Base-by-base conservation (phyloP, 2,113 vertebrate genomes). In the Dipodomys ordii region DNA sequence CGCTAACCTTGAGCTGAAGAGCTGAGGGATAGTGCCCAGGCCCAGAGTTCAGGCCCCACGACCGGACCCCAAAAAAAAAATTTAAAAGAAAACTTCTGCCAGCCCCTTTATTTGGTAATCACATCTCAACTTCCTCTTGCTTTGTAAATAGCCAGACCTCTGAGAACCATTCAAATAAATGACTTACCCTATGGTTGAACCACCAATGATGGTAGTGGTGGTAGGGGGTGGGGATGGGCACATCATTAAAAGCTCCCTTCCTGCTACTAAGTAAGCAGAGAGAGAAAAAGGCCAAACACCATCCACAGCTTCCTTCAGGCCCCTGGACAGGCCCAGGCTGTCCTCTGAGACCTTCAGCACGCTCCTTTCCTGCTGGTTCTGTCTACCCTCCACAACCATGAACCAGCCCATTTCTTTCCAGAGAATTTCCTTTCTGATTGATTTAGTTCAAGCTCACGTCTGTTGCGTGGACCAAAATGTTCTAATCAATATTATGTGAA, bases 371-470 rank as follows among this genome's bases (percentile, higher is more conserved):
- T 72, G 7, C 9, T 46, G 69, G 19, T 84, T 46, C 57, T 49
- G 13, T 27, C 28, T 2, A 44, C 2, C 16, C 6, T 57, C 35
- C 19, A 30, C 18, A 30, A 25, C 57, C 46, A 6, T 32, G 53
- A 74, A 23, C 46, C 49, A 94, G 30, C 39, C 85, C 60, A 15
- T 53, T 88, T 94, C 28, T 90, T 87, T 35, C 57, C 27, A 79
- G 32, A 60, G 83, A 72, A 88, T 88, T 87, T 84, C 32, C 73
- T 73, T 93, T 73, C 35, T 94, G 69, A 93, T 68, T 85, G 86
- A 90, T 74, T 88, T 80, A 87, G 73, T 73, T 72, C 49, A 64
- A 88, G 81, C 20, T 27, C 28, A 6, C 87, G 83, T 81, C 72
- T 69, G 39, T 53, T 64, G 23, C 57, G 85, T 92, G 78, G 15